These are phyloP conservation scores for Corythornis vintsioides DNA, from an alignment of 2,113 vertebrate genomes.

Conservation along the genomic window DNA sequence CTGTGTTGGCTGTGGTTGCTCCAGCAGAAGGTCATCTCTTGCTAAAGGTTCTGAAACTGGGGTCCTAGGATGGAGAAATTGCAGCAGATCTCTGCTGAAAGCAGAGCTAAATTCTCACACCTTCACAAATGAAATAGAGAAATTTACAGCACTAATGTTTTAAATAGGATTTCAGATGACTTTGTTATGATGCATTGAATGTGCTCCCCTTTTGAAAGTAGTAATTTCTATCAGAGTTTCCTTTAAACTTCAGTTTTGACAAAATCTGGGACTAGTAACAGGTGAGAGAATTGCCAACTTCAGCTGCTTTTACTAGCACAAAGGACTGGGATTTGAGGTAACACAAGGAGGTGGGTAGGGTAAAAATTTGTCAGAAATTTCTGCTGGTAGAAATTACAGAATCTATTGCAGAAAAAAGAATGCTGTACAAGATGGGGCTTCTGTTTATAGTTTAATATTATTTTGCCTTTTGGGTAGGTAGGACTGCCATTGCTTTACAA, in stretches of 20 bases:
- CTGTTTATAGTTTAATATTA: background rate
- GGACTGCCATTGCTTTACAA: background rate
- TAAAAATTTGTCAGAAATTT: too few relatives aligned
- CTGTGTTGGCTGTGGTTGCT: background rate
- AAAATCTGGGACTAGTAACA: background rate
- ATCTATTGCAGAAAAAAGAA: background rate
- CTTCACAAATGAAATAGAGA: background rate
- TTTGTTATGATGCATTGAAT: background rate
- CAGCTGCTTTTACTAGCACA: background rate
- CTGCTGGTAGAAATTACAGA: background rate
- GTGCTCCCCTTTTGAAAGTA: background rate
- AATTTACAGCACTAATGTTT: background rate
- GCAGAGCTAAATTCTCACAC: background rate
- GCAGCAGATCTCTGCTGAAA: background rate
- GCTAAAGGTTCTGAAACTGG: background rate
- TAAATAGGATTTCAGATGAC: background rate
- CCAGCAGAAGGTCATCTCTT: background rate
- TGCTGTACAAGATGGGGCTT: background rate
- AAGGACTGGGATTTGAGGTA: background rate
- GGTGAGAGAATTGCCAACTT: background rate
- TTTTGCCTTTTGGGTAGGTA: background rate
- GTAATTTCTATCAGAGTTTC: background rate
- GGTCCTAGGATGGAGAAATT: background rate
- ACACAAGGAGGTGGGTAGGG: background rate
- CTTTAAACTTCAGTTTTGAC: background rate